A percentile compares a stretch with the other conserved stretches of the same genome.
These are phyloP conservation scores for Zaprionus camerounensis DNA, from an alignment of 1,140 invertebrate species.

Conservation along the genomic window DNA sequence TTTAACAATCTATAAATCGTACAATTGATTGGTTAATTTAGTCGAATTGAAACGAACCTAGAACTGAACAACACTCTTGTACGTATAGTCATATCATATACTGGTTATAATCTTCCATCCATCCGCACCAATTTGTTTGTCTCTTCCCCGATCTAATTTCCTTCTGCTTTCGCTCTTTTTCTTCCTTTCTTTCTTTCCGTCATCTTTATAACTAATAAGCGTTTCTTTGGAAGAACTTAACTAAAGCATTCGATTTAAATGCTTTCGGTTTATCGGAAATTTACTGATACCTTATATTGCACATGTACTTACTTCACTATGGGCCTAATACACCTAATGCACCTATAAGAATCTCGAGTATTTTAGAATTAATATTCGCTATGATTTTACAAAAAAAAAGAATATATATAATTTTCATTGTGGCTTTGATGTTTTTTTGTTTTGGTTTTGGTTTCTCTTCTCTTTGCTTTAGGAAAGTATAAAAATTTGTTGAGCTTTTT, in stretches of 20 bases:
- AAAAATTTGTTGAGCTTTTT: constrained; percentile 67
- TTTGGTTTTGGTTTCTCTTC: not conserved
- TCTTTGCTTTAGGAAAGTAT: constrained; percentile 72
- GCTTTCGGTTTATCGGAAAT: constrained; percentile 28
- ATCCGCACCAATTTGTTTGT: constrained; percentile 17
- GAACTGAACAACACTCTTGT: constrained; percentile 35
- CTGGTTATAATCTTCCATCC: not conserved
- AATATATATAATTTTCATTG: constrained; percentile 10
- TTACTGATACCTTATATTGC: constrained; percentile 40
- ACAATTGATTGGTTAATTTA: constrained; percentile 21
- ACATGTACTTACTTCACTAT: constrained; percentile 16
- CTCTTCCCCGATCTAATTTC: constrained; percentile 5
- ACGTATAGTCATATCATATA: constrained; percentile 20
- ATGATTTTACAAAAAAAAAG: constrained; percentile 14
- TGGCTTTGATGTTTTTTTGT: not conserved
- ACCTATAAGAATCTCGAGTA: constrained; percentile 40
- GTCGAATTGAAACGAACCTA: constrained; percentile 19
- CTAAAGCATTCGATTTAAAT: constrained; percentile 58
- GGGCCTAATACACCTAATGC: constrained; percentile 25
- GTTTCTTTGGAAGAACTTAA: constrained; percentile 80
- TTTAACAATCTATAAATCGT: constrained; percentile 46
- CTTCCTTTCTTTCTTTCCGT: not conserved
- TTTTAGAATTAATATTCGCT: constrained; percentile 28
- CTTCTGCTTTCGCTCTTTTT: not conserved
- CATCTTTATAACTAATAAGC: constrained; percentile 73